These are phyloP conservation scores for Scytalopus superciliaris DNA, from an alignment of 2,113 vertebrate species.

Conservation along the genomic window DNA sequence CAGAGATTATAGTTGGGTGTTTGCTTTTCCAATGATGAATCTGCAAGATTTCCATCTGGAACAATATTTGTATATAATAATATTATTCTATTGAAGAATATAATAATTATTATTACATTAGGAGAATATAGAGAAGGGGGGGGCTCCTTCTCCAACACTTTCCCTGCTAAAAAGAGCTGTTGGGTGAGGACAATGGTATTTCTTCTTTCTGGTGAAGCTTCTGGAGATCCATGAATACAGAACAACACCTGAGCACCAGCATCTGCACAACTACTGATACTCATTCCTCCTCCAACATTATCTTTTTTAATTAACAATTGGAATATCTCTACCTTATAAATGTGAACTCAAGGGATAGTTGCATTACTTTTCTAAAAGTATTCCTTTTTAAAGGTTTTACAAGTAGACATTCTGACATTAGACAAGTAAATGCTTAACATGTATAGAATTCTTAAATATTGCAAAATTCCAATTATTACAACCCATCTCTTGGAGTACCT, in stretches of 20 bases:
- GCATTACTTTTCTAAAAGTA: not conserved
- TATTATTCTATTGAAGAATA: not conserved
- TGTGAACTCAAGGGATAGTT: not conserved
- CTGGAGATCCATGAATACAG: not conserved
- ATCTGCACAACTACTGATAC: not conserved
- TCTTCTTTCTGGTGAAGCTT: not conserved
- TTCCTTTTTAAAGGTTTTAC: not conserved
- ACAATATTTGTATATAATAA: not conserved
- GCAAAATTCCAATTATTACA: not conserved
- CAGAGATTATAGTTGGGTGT: not conserved
- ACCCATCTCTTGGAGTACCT: not conserved
- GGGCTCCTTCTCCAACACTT: not conserved
- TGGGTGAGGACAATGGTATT: accelerated
- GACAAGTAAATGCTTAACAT: not conserved
- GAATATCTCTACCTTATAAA: not conserved
- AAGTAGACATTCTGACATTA: not conserved
- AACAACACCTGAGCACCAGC: not conserved
- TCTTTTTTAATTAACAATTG: not conserved
- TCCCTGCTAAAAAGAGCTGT: not conserved
- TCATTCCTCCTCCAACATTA: not conserved
- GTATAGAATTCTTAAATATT: not conserved
- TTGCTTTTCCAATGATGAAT: not conserved
- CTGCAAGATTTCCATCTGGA: not conserved
- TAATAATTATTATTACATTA: too few relatives aligned
- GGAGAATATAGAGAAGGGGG: too few relatives aligned